A percentile compares a stretch with the other conserved stretches of the same genome.
Conservation (phyloP, 2,113 vertebrate genomes). For the Pitta sordida region DNA sequence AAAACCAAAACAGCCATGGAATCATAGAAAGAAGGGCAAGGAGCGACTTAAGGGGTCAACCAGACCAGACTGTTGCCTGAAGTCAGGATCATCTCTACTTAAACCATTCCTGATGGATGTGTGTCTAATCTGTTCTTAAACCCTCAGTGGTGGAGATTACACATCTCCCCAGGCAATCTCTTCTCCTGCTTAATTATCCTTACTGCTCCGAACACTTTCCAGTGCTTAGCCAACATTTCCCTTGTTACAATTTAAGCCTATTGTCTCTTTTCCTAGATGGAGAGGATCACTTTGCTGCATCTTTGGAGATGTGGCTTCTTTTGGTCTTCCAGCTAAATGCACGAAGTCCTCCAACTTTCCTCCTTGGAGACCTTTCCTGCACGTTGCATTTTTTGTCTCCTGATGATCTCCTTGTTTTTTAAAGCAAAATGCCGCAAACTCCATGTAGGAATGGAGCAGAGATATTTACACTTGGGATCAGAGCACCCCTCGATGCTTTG, state of each 20-base stretch:
- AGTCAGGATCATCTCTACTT: conserved; percentile 46
- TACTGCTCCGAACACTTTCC: background rate
- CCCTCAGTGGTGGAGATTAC: conserved; percentile 39
- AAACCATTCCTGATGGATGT: conserved; percentile 45
- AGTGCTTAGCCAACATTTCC: background rate
- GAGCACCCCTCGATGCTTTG: accelerated
- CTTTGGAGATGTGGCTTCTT: background rate
- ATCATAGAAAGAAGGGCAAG: conserved; percentile 32
- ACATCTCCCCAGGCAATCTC: conserved; percentile 46
- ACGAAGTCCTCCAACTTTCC: background rate
- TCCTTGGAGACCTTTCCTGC: background rate
- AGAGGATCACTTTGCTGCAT: background rate
- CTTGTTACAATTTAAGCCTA: background rate
- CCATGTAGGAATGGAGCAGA: background rate
- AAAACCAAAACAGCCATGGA: background rate
- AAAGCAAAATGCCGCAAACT: background rate
- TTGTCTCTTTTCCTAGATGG: background rate
- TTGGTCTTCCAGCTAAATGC: background rate
- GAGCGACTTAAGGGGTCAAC: conserved; percentile 44
- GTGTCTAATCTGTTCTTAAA: conserved; percentile 47
- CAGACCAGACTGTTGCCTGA: conserved; percentile 23
- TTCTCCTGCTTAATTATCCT: conserved; percentile 28
- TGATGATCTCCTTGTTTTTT: background rate
- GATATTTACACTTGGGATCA: background rate
- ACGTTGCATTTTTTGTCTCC: background rate